Evolutionary conservation across 2,888 invertebrate genomes (phyloP).

Genomic region (Pyralis farinalis): DNA sequence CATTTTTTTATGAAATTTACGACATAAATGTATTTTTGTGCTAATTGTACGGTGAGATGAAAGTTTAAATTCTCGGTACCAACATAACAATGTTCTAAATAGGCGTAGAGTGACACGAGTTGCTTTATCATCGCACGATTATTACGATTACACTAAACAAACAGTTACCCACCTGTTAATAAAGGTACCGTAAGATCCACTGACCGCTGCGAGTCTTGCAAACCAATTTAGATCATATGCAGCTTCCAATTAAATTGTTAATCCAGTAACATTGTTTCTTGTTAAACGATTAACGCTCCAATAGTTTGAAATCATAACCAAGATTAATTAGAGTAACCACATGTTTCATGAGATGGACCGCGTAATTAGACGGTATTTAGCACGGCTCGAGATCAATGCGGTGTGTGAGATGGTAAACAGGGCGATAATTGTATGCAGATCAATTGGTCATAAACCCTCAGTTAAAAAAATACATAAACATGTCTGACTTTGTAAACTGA

Average conservation of each 20-base stretch:
- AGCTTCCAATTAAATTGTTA: conserved; percentile 18
- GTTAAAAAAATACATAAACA: too few relatives aligned
- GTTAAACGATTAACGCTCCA: conserved; percentile 26
- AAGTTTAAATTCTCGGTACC: too few relatives aligned
- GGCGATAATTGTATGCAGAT: conserved; percentile 8
- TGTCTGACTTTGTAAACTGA: too few relatives aligned
- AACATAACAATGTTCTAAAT: not conserved
- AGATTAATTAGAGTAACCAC: conserved; percentile 41
- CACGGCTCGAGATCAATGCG: conserved; percentile 13
- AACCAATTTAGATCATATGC: conserved; percentile 18
- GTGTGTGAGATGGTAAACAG: conserved; percentile 14
- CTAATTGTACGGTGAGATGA: too few relatives aligned
- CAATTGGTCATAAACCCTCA: too few relatives aligned
- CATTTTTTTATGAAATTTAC: too few relatives aligned
- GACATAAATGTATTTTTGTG: too few relatives aligned
- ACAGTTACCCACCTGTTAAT: conserved; percentile 47
- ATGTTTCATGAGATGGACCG: conserved; percentile 18
- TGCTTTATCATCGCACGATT: conserved; percentile 9
- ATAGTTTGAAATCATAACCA: conserved; percentile 34
- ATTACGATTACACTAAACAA: conserved; percentile 34
- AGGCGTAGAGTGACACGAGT: not conserved
- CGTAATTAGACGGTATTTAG: conserved; percentile 31
- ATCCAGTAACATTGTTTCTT: conserved; percentile 15
- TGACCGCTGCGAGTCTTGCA: conserved; percentile 31
- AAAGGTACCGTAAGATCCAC: conserved; percentile 47